phyloP scores from a whole-genome alignment of 2,888 invertebrate species.

The Pseudolycoriella hygida region DNA sequence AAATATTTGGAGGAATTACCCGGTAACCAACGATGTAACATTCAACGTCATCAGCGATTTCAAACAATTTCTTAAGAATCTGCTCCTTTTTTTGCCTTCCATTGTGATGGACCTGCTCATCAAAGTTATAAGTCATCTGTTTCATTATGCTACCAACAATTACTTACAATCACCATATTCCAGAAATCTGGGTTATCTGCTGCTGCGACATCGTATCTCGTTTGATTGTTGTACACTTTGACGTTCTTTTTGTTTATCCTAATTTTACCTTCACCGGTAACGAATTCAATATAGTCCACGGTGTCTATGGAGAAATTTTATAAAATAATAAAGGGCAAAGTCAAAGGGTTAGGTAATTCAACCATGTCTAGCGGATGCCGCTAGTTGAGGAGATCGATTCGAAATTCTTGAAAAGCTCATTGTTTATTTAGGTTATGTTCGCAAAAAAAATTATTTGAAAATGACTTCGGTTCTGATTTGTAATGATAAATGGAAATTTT shows the following conservation, averaged over 20 bases:
- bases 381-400: no score
- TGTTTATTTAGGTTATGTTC: no score
- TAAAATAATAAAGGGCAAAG: background rate
- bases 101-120: background rate
- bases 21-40: conserved; percentile 5
- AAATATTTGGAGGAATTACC: background rate
- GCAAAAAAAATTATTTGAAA: no score
- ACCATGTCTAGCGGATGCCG: no score
- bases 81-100: background rate
- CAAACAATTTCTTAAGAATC: conserved; percentile 1
- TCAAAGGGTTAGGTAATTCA: no score
- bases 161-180: conserved; percentile 4
- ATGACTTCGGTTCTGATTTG: no score
- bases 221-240: background rate
- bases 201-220: background rate
- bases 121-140: background rate
- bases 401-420: no score
- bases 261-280: background rate
- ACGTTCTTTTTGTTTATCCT: background rate
- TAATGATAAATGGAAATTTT: no score
- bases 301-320: background rate
- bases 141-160: no score
- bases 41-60: background rate
- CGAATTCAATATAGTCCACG: background rate
- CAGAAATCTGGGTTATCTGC: background rate